Conservation (phyloP, 2,888 invertebrate species). For the Noctua comes region DNA sequence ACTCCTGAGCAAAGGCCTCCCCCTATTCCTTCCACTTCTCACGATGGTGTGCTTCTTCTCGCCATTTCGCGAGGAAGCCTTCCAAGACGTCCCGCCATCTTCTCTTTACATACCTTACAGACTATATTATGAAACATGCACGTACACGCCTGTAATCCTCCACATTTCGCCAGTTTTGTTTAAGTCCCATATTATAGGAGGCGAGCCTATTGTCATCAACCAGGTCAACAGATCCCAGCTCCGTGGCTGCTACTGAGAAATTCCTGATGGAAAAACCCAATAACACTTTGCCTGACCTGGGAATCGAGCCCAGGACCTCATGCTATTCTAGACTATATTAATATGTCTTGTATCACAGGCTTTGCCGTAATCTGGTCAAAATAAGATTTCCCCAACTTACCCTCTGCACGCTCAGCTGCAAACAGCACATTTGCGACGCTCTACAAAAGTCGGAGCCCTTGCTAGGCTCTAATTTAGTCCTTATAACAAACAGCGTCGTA, state of each 20-base stretch:
- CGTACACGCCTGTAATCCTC: too few relatives aligned
- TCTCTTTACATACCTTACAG: too few relatives aligned
- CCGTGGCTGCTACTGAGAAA: not conserved
- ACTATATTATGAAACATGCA: too few relatives aligned
- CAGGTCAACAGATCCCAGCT: not conserved
- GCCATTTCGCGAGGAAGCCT: too few relatives aligned
- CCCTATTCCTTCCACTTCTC: too few relatives aligned
- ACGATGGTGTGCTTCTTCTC: too few relatives aligned
- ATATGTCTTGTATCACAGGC: not conserved
- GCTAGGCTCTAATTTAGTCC: conserved; percentile 94
- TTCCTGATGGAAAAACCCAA: not conserved
- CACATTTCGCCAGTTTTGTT: too few relatives aligned
- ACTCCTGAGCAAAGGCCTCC: too few relatives aligned
- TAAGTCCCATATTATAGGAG: too few relatives aligned
- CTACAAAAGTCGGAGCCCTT: conserved; percentile 96
- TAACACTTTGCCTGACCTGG: not conserved
- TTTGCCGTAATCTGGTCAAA: not conserved
- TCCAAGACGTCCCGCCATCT: too few relatives aligned
- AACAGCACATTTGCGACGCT: conserved; percentile 96
- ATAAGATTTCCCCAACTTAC: conserved; percentile 73
- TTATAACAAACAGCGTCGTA: conserved; percentile 95
- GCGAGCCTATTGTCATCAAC: too few relatives aligned
- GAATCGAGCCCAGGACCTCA: not conserved
- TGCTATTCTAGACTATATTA: not conserved
- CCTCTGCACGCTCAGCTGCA: conserved; percentile 93